Evolutionary conservation across 2,113 vertebrate genomes (phyloP).

Genomic region (Phyllopteryx taeniolatus): DNA sequence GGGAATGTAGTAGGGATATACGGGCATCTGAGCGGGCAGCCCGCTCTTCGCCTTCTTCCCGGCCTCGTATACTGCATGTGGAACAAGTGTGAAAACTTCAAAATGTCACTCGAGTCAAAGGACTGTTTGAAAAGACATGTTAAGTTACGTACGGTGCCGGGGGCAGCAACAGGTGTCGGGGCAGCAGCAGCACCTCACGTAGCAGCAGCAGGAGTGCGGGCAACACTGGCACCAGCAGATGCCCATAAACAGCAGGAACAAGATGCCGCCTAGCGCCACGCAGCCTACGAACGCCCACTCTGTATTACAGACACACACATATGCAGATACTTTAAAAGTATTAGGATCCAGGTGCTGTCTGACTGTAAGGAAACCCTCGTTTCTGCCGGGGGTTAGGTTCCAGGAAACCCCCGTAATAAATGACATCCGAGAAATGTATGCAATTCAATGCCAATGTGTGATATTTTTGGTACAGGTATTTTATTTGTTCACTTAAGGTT

Average conservation of each 20-base stretch:
- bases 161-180: constrained; percentile 97
- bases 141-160: constrained; percentile 82
- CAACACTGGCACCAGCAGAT: constrained; percentile 99
- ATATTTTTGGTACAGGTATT: too few species aligned
- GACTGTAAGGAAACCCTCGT: too few species aligned
- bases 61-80: constrained; percentile 87
- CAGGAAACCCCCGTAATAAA: too few species aligned
- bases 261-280: constrained; percentile 82
- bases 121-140: neutral
- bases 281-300: constrained; percentile 95
- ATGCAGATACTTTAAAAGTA: too few species aligned
- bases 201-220: constrained; percentile 97
- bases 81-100: neutral
- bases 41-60: constrained; percentile 87
- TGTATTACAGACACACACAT: constrained; percentile 57
- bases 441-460: too few species aligned
- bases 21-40: constrained; percentile 75
- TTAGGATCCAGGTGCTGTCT: too few species aligned
- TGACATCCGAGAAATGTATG: too few species aligned
- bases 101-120: neutral
- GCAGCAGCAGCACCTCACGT: constrained; percentile 93
- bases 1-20: constrained; percentile 92
- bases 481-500: too few species aligned
- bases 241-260: constrained; percentile 87
- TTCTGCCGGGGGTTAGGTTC: too few species aligned